Base-by-base conservation (phyloP, 2,888 invertebrate genomes). In the Plemyria rubiginata region DNA sequence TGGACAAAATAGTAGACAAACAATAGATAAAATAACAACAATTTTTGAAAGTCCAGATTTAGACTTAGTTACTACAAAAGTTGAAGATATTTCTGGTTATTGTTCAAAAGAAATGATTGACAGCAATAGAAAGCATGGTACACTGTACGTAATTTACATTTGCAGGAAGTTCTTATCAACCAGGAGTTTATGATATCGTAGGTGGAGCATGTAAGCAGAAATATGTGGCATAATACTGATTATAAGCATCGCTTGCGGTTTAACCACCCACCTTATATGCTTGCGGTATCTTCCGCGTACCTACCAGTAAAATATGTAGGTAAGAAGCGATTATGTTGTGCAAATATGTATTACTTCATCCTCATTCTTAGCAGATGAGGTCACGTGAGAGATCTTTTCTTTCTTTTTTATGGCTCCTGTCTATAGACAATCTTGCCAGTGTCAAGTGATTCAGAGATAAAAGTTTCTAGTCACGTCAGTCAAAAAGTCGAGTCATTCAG, bases 221-320 rank as follows among this genome's bases (percentile, higher is more conserved):
- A 13, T 15, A 28, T 50, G 60, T 53, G 36, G 53, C 53, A 51
- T 53, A 61, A 51, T 46, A 29, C 11, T 50, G 53, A 64, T 56
- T 50, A 64, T 51, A 57, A 56, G n/a, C 60, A 61, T 63, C 41
- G 55, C 29, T 54, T 48, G 65, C 57, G 65, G 60, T 60, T 48
- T 38, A 57, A 13, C 55, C 54, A 32, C 41, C 41, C 40, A 61
- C 32, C 61, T 48, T 52, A 55, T 45, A 55, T 45, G 58, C 51
- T 11, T 16, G 58, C 64, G 49, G 51, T 57, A 53, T 62, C 60
- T 65, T 65, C 65, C 64, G 56, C 22, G 38, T 64, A 36, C 36
- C 49, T 64, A 36, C 36, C 49, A 43, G 46, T 53, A 29, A 56
- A 48, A 32, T 36, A 53, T 13, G 48, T 62, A 53, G 48, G 29